A percentile compares a stretch with the other conserved stretches of the same genome.
Conservation (phyloP, 2,113 vertebrate genomes). For the Suricata suricatta region DNA sequence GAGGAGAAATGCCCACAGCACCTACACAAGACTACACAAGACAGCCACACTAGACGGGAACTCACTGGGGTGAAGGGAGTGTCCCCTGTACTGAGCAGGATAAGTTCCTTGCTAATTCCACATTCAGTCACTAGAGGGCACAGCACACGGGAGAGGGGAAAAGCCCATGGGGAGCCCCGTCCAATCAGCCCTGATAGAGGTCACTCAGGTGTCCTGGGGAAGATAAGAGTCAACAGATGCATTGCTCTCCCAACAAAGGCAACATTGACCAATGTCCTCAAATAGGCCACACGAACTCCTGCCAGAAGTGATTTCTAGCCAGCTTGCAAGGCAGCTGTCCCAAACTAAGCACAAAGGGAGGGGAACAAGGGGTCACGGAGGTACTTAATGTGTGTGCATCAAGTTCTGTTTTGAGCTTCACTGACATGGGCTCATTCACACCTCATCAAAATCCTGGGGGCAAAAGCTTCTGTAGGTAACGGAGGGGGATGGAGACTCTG, state of each 20-base stretch:
- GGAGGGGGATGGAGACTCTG: fast-evolving
- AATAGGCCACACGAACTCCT: not conserved
- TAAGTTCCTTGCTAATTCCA: not conserved
- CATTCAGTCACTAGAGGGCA: not conserved
- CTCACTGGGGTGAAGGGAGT: fast-evolving
- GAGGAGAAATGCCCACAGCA: not conserved
- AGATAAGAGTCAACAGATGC: not conserved
- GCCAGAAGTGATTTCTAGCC: not conserved
- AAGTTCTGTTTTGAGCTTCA: not conserved
- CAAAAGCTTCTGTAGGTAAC: not conserved
- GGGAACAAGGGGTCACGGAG: not conserved
- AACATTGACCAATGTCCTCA: not conserved
- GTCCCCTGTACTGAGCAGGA: fast-evolving
- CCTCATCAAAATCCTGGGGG: not conserved
- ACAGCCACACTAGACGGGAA: not conserved
- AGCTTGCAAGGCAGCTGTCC: not conserved
- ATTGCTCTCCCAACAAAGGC: not conserved
- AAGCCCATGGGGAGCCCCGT: not conserved
- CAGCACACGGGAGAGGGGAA: not conserved
- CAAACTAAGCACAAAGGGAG: not conserved
- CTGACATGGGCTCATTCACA: not conserved
- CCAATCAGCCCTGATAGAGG: not conserved
- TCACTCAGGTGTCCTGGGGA: not conserved
- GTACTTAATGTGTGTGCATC: not conserved
- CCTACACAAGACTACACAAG: not conserved